These are phyloP conservation scores for Halcyon chelicuti DNA, from an alignment of 2,797 vertebrate species.

Conservation along the genomic window DNA sequence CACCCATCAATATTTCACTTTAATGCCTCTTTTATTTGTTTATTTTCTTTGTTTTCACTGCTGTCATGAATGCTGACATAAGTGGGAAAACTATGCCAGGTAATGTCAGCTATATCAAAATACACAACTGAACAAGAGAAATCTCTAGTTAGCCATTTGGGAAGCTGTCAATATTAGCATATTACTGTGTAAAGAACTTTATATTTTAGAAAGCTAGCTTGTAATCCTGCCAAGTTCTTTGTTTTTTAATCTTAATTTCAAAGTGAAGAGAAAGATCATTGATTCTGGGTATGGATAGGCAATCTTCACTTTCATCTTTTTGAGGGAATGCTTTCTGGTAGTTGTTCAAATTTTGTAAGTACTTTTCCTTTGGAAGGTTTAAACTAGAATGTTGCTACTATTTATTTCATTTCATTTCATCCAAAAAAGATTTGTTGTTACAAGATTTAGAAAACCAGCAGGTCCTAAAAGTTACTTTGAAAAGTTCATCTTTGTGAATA, in stretches of 20 bases:
- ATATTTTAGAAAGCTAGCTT: background rate
- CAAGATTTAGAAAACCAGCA: background rate
- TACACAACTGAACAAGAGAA: conserved; percentile 11
- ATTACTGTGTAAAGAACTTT: background rate
- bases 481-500: background rate
- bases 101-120: conserved; percentile 78
- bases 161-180: background rate
- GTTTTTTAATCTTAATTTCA: background rate
- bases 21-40: conserved; percentile 76
- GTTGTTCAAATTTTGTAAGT: background rate
- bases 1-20: conserved; percentile 60
- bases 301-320: background rate
- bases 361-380: background rate
- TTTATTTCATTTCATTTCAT: background rate
- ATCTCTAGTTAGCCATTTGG: conserved; percentile 24
- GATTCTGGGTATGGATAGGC: background rate
- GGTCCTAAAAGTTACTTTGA: background rate
- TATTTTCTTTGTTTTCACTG: conserved; percentile 81
- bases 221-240: background rate
- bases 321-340: background rate
- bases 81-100: conserved; percentile 81
- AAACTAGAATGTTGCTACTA: background rate
- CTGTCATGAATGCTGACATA: conserved; percentile 81
- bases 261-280: background rate
- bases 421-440: background rate